A percentile compares a stretch with the other conserved stretches of the same genome.
phyloP scores from a whole-genome alignment of 2,888 invertebrate species.

The Bellardia pandia region DNA sequence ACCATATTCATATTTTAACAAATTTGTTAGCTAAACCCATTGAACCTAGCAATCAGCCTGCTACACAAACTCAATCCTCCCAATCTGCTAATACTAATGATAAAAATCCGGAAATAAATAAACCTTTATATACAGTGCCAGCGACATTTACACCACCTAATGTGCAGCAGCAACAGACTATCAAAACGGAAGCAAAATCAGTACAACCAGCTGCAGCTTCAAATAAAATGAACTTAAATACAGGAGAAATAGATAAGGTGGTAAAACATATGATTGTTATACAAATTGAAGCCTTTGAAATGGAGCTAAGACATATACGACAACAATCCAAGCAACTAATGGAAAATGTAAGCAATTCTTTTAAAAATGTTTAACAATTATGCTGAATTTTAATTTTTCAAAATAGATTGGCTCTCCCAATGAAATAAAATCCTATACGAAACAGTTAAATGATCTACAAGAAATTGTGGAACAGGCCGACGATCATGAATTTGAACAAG shows the following conservation, averaged over 20 bases:
- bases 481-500: slow-evolving; percentile 87
- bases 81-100: neutral
- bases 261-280: slow-evolving; percentile 87
- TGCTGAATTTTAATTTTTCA: slow-evolving; percentile 27
- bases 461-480: slow-evolving; percentile 87
- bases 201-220: slow-evolving; percentile 47
- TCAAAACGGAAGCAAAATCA: slow-evolving; percentile 34
- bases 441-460: slow-evolving; percentile 85
- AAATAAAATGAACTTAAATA: slow-evolving; percentile 68
- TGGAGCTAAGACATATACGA: slow-evolving; percentile 87
- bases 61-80: slow-evolving; percentile 16
- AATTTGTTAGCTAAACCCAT: slow-evolving; percentile 52
- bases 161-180: slow-evolving; percentile 41
- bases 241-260: slow-evolving; percentile 80
- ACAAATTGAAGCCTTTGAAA: slow-evolving; percentile 88
- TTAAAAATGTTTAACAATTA: neutral
- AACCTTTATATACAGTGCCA: slow-evolving; percentile 81
- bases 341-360: slow-evolving; percentile 74
- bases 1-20: neutral
- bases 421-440: slow-evolving; percentile 85
- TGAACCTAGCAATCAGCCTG: slow-evolving; percentile 10
- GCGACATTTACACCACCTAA: slow-evolving; percentile 78
- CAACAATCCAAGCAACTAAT: slow-evolving; percentile 85
- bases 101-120: slow-evolving; percentile 68
- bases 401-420: slow-evolving; percentile 85